Conservation (phyloP, 2,888 invertebrate genomes). For the Nymphalis urticae region DNA sequence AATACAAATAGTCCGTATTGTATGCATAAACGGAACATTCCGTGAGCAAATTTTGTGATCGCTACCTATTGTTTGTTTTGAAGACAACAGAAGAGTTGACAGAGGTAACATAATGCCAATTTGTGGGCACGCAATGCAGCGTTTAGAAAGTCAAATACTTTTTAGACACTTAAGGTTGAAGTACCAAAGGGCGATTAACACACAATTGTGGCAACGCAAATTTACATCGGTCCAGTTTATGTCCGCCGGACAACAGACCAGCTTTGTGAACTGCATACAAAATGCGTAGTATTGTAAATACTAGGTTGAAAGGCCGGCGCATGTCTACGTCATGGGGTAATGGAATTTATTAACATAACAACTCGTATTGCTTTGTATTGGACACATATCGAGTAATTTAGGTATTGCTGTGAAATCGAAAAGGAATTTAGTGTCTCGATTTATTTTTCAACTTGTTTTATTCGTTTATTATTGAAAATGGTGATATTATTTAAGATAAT, state of each 20-base stretch:
- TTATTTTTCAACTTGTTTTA: neutral
- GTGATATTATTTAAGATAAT: too few species aligned
- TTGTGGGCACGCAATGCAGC: slow-evolving; percentile 29
- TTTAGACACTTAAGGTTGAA: slow-evolving; percentile 37
- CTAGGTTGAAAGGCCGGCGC: slow-evolving; percentile 32
- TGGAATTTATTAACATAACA: slow-evolving; percentile 38
- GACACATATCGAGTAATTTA: slow-evolving; percentile 20
- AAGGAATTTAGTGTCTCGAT: neutral
- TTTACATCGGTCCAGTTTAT: slow-evolving; percentile 41
- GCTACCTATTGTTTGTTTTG: slow-evolving; percentile 29
- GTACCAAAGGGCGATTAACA: slow-evolving; percentile 42
- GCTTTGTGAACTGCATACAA: slow-evolving; percentile 40
- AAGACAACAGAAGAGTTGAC: slow-evolving; percentile 23
- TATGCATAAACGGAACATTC: slow-evolving; percentile 38
- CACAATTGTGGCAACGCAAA: slow-evolving; percentile 43
- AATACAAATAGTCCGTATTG: slow-evolving; percentile 39
- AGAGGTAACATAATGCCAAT: slow-evolving; percentile 31
- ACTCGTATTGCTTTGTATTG: slow-evolving; percentile 24
- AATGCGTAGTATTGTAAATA: slow-evolving; percentile 38
- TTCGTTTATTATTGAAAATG: neutral
- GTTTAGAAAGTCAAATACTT: slow-evolving; percentile 36
- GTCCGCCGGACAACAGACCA: slow-evolving; percentile 39
- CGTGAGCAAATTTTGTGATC: slow-evolving; percentile 40
- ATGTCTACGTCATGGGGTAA: slow-evolving; percentile 36
- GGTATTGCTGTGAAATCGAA: slow-evolving; percentile 2